phyloP scores from a whole-genome alignment of 2,113 vertebrate genomes.

The Apodemus sylvaticus region DNA sequence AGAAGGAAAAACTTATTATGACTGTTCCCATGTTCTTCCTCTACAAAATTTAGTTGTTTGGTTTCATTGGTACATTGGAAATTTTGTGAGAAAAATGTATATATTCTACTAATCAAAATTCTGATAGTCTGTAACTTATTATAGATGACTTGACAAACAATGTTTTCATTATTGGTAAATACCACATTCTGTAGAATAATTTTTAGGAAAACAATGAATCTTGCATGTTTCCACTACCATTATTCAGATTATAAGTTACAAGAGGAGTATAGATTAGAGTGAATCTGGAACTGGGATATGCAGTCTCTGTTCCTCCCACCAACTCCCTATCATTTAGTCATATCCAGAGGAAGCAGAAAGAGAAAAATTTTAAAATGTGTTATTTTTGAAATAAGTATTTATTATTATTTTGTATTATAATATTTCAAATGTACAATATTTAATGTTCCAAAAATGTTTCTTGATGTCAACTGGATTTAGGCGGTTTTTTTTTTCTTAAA shows the following conservation, averaged over 20 bases:
- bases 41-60: neutral
- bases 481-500: neutral
- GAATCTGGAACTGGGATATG: neutral
- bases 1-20: neutral
- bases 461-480: neutral
- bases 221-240: neutral
- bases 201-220: neutral
- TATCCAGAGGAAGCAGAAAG: neutral
- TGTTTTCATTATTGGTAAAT: neutral
- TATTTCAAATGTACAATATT: neutral
- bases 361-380: neutral
- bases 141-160: neutral
- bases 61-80: neutral
- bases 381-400: no score
- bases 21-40: neutral
- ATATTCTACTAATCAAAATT: neutral
- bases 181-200: neutral
- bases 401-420: no score
- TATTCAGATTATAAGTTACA: neutral
- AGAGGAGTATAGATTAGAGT: neutral
- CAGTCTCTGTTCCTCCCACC: neutral
- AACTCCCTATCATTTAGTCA: neutral
- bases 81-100: neutral
- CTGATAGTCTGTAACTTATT: neutral
- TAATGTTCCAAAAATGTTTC: neutral